Evolutionary conservation across 2,888 invertebrate genomes (phyloP).

Genomic region (Eristalinus aeneus): DNA sequence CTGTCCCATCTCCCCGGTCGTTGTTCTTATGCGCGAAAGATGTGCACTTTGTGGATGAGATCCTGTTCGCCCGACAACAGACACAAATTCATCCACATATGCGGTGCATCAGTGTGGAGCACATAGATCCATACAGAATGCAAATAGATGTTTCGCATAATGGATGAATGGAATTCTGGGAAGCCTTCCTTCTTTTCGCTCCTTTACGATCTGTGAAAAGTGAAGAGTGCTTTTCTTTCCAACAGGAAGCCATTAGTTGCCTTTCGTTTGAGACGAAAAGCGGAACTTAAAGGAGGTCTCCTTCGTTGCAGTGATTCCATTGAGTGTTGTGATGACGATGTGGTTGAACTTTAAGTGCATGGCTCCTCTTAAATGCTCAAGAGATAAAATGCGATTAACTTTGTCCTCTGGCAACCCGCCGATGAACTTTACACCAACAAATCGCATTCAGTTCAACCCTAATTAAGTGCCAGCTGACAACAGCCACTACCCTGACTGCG

Average conservation of each 20-base stretch:
- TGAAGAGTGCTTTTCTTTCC: background rate
- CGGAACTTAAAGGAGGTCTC: conserved; percentile 21
- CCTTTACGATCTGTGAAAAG: background rate
- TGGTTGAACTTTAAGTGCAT: conserved; percentile 59
- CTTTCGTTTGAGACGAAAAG: background rate
- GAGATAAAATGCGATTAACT: conserved; percentile 16
- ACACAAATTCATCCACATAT: background rate
- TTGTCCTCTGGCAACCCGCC: background rate
- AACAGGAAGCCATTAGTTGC: conserved; percentile 43
- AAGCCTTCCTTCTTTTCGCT: background rate
- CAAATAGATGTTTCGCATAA: conserved; percentile 34
- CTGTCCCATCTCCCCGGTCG: background rate
- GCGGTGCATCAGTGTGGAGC: background rate
- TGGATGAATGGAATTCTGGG: conserved; percentile 65
- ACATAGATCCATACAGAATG: conserved; percentile 28
- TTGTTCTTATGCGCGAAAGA: conserved; percentile 49
- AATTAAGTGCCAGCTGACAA: conserved; percentile 2
- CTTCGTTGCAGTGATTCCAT: background rate
- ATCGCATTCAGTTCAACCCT: background rate
- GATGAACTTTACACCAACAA: no score
- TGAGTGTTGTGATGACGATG: conserved; percentile 18
- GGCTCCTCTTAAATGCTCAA: background rate
- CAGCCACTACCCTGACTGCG: background rate
- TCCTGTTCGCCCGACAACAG: conserved; percentile 56
- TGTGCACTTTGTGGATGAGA: conserved; percentile 64